phyloP scores from a whole-genome alignment of 2,797 vertebrate genomes.

The Channa striata region DNA sequence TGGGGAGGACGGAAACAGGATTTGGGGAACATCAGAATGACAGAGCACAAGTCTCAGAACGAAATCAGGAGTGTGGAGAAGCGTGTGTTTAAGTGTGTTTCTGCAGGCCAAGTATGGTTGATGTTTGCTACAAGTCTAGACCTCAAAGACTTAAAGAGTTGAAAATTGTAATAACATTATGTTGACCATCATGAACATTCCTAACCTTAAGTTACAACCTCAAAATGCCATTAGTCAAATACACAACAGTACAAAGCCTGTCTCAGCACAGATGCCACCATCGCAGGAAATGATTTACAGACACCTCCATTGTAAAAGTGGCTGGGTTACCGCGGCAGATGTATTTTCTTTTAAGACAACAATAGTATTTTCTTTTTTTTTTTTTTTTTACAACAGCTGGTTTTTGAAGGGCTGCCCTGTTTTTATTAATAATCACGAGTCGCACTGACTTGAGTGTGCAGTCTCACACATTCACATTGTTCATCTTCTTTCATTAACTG shows the following conservation, averaged over 20 bases:
- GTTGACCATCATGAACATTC: neutral
- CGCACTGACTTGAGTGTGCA: neutral
- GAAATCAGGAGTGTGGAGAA: constrained; percentile 42
- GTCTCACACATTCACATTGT: neutral
- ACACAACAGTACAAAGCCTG: too few relatives aligned
- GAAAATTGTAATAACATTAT: neutral
- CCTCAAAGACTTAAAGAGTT: neutral
- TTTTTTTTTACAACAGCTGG: neutral
- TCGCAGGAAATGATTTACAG: too few relatives aligned
- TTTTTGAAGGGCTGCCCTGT: neutral
- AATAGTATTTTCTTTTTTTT: neutral
- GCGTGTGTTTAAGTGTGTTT: neutral
- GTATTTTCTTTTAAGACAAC: neutral
- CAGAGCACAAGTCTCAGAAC: constrained; percentile 36
- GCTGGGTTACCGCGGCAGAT: neutral
- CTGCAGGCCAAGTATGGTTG: neutral
- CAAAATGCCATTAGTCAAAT: too few relatives aligned
- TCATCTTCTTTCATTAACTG: neutral
- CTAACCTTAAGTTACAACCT: too few relatives aligned
- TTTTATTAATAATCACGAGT: neutral
- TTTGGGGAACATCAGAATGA: constrained; percentile 57
- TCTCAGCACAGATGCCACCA: too few relatives aligned
- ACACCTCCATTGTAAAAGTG: too few relatives aligned
- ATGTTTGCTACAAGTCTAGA: neutral
- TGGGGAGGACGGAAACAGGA: constrained; percentile 48